These are phyloP conservation scores for Bovichtus diacanthus DNA, from an alignment of 2,797 vertebrate genomes.

Conservation along the genomic window DNA sequence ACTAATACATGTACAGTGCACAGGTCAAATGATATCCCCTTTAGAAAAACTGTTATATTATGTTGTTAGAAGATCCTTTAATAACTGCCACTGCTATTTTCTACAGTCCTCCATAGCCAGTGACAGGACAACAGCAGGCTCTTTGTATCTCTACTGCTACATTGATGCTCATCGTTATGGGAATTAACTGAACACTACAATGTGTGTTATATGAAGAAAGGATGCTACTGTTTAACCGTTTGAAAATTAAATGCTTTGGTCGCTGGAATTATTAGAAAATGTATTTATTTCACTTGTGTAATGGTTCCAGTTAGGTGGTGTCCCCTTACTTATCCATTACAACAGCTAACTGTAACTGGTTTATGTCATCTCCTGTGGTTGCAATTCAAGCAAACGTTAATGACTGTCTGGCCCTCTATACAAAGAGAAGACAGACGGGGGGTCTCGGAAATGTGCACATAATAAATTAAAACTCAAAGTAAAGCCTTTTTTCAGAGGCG, in stretches of 20 bases:
- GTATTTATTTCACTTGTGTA: background rate
- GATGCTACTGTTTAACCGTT: background rate
- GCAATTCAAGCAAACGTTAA: background rate
- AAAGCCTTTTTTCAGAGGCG: background rate
- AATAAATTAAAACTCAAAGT: background rate
- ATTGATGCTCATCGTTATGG: background rate
- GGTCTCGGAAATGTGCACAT: background rate
- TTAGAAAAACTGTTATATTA: background rate
- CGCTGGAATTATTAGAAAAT: background rate
- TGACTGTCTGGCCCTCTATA: accelerated
- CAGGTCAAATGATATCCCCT: background rate
- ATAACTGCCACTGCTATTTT: conserved; percentile 7
- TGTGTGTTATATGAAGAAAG: background rate
- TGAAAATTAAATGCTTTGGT: background rate
- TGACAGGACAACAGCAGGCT: conserved; percentile 8
- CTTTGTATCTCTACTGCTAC: conserved; percentile 6
- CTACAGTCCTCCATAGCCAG: background rate
- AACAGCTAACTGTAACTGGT: background rate
- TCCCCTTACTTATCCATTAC: background rate
- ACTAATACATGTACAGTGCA: background rate
- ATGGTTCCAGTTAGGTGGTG: conserved; percentile 19
- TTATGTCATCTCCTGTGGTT: background rate
- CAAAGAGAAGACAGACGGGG: accelerated
- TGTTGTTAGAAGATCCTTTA: background rate
- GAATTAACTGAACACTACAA: background rate